phyloP scores from a whole-genome alignment of 2,113 vertebrate genomes.

The Stigmatopora nigra region DNA sequence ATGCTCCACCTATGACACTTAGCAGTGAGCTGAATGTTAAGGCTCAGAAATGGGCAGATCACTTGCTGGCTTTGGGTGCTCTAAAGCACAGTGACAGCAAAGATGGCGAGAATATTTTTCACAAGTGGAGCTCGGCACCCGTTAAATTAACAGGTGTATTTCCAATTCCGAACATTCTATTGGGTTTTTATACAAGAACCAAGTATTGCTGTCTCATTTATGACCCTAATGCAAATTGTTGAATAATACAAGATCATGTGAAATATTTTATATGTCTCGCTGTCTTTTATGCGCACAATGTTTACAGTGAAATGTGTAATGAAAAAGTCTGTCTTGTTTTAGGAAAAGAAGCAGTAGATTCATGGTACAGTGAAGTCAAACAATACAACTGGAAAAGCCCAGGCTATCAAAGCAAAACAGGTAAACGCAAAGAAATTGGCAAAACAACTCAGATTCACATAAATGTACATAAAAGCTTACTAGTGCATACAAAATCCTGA shows the following conservation, averaged over 20 bases:
- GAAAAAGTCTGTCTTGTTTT: background rate
- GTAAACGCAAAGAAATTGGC: slow-evolving; percentile 22
- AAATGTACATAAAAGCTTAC: background rate
- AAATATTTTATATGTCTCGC: background rate
- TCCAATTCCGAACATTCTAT: background rate
- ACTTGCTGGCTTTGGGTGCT: slow-evolving; percentile 14
- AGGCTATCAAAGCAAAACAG: slow-evolving; percentile 20
- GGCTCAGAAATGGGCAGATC: slow-evolving; percentile 64
- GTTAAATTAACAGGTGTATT: slow-evolving; percentile 42
- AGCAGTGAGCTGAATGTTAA: slow-evolving; percentile 30
- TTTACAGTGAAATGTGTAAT: background rate
- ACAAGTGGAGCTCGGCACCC: slow-evolving; percentile 13
- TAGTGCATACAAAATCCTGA: too few species aligned
- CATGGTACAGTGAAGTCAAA: slow-evolving; percentile 62
- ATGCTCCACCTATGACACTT: slow-evolving; percentile 17
- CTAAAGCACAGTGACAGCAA: slow-evolving; percentile 50
- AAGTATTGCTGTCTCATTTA: background rate
- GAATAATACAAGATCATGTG: background rate
- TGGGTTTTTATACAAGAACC: background rate
- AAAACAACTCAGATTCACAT: background rate
- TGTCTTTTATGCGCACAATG: background rate
- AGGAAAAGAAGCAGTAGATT: slow-evolving; percentile 57
- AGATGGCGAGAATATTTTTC: slow-evolving; percentile 66
- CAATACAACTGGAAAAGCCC: slow-evolving; percentile 48
- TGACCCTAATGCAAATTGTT: background rate